Base-by-base conservation (phyloP, 2,113 vertebrate species). In the Pardalotus punctatus region DNA sequence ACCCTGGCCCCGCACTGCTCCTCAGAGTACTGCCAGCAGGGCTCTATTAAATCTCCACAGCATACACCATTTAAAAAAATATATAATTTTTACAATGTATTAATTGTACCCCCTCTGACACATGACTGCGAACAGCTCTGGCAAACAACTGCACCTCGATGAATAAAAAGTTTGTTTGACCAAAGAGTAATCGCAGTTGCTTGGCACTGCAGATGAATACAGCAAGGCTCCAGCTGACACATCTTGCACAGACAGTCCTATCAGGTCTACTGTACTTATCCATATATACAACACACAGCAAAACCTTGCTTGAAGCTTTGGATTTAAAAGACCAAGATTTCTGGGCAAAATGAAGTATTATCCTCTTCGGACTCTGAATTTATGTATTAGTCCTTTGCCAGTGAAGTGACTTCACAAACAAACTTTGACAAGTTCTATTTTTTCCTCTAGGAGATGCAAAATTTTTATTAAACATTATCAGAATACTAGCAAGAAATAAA, bases 121-220 rank as follows among this genome's bases (percentile, higher is more conserved):
- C 85, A 72, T 96, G 96, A 94, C 90, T 95, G 65, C 66, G 79
- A 90, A 96, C 89, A 86, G 79, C 66, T 82, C 25, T 97, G 95
- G 94, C 88, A 94, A 97, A 96, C 88, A 94, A 96, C 88, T 84
- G 93, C 70, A 96, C 91, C 86, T 96, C 90, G 9, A 90, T 95
- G 97, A 96, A 97, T 94, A 97, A 96, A 95, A 96, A 97, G 95
- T 94, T 97, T 95, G 81, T 97, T 96, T 96, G 94, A 82, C 73
- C 70, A 77, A 92, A 81, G 87, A 94, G 94, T 90, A 96, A 97
- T 45, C 85, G 81, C 94, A 96, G 81, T 88, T 92, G 73, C 57
- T 87, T 94, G 93, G 95, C 87, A 92, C 82, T 45, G 89, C 70
- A 58, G 83, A 65, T 86, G 88, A 95, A 81, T 65, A 51, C 73